Evolutionary conservation across 2,113 vertebrate species (phyloP).

Genomic region (Heterochromis multidens): DNA sequence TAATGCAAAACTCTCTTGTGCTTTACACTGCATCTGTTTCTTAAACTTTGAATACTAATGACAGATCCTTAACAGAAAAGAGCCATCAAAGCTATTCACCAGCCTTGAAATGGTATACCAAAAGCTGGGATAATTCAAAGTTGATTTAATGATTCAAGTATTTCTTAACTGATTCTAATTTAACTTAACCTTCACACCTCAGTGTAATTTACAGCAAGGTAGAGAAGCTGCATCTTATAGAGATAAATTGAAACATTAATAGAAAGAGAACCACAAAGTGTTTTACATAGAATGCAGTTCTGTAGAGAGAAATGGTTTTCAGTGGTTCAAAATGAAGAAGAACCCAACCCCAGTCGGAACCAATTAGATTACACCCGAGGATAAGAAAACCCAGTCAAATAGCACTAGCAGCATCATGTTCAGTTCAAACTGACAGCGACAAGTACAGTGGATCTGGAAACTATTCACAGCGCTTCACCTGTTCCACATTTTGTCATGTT

Average conservation of each 20-base stretch:
- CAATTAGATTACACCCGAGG: background rate
- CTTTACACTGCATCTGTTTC: background rate
- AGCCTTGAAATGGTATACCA: constrained; percentile 22
- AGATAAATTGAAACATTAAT: constrained; percentile 10
- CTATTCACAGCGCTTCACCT: too few relatives aligned
- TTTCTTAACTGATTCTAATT: constrained; percentile 35
- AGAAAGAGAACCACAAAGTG: background rate
- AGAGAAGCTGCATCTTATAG: background rate
- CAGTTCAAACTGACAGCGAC: too few relatives aligned
- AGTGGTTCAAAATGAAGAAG: background rate
- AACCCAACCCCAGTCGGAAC: background rate
- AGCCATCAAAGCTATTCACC: constrained; percentile 12
- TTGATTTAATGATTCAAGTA: constrained; percentile 45
- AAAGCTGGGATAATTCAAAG: constrained; percentile 50
- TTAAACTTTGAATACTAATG: background rate
- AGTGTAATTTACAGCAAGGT: constrained; percentile 3
- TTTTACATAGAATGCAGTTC: background rate
- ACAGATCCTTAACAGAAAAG: background rate
- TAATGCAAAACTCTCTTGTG: background rate
- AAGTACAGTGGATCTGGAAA: too few relatives aligned
- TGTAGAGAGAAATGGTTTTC: background rate
- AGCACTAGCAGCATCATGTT: too few relatives aligned
- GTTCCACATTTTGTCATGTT: too few relatives aligned
- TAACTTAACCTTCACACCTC: constrained; percentile 42
- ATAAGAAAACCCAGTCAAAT: background rate